Evolutionary conservation across 1,140 invertebrate species (phyloP).

Genomic region (Planococcus citri): DNA sequence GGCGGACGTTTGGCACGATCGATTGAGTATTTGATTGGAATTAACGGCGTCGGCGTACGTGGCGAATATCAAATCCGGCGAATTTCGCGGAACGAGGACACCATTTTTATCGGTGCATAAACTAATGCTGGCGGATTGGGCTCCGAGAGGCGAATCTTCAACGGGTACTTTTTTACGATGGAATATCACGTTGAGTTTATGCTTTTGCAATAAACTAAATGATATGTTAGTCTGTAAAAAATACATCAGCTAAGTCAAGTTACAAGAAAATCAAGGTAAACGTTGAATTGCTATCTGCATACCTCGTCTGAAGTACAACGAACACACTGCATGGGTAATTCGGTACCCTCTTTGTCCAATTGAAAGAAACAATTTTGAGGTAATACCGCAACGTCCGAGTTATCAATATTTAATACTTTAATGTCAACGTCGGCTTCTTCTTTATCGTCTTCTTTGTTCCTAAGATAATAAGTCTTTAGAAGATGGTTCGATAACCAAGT

Average conservation of each 20-base stretch:
- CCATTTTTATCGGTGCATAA: background rate
- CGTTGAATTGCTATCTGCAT: background rate
- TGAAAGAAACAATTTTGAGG: constrained; percentile 13
- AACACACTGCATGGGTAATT: constrained; percentile 12
- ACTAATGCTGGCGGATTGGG: background rate
- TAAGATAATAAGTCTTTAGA: background rate
- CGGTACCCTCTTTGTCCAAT: constrained; percentile 2
- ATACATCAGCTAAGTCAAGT: background rate
- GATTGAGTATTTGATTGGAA: background rate
- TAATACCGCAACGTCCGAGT: background rate
- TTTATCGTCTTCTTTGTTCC: background rate
- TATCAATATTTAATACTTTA: background rate
- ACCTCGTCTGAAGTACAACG: background rate
- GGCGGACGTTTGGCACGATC: background rate
- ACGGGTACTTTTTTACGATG: background rate
- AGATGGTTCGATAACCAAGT: background rate
- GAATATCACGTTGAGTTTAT: background rate
- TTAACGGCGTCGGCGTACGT: background rate
- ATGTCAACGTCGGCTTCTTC: background rate
- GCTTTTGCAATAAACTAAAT: background rate
- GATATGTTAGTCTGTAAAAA: background rate
- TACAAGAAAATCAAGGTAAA: background rate
- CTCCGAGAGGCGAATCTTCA: background rate
- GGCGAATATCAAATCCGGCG: background rate
- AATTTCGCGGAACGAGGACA: background rate